A percentile compares a stretch with the other conserved stretches of the same genome.
phyloP scores from a whole-genome alignment of 1,140 invertebrate genomes.

The Steinernema khuongi region DNA sequence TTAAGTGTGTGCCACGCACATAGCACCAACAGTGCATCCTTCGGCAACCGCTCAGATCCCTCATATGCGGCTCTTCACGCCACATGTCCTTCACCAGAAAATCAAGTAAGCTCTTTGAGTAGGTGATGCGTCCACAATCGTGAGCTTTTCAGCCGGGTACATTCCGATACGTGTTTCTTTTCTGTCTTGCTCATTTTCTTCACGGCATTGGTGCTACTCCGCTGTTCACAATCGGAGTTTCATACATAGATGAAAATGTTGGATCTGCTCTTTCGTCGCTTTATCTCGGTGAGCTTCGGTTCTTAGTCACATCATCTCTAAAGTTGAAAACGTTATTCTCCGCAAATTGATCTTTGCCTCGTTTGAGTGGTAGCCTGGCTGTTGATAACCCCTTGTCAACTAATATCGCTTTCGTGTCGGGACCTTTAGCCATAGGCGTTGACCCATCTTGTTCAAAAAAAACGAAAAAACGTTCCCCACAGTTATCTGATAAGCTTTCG shows the following conservation, averaged over 20 bases:
- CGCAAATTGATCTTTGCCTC: background rate
- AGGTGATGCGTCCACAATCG: constrained; percentile 16
- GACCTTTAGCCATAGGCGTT: too few relatives aligned
- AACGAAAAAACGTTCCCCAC: too few relatives aligned
- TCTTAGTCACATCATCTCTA: too few relatives aligned
- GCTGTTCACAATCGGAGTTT: constrained; percentile 58
- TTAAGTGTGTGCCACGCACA: constrained; percentile 34
- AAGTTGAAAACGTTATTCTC: too few relatives aligned
- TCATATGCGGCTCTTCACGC: constrained; percentile 22
- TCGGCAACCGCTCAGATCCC: background rate
- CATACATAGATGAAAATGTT: constrained; percentile 58
- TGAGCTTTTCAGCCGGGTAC: constrained; percentile 36
- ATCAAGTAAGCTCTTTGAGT: constrained; percentile 31
- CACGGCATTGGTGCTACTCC: constrained; percentile 59
- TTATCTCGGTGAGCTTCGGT: constrained; percentile 46
- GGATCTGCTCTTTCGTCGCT: constrained; percentile 54
- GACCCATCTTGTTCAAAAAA: too few relatives aligned
- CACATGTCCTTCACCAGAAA: constrained; percentile 51
- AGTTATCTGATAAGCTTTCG: too few relatives aligned
- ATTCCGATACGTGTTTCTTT: constrained; percentile 56
- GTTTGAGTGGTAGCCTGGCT: too few relatives aligned
- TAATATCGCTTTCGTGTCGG: background rate
- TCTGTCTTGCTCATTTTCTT: constrained; percentile 58
- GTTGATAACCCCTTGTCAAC: too few relatives aligned
- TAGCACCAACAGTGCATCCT: constrained; percentile 1